A percentile compares a stretch with the other conserved stretches of the same genome.
These are phyloP conservation scores for Petrophora chlorosata DNA, from an alignment of 2,888 invertebrate genomes.

Conservation along the genomic window DNA sequence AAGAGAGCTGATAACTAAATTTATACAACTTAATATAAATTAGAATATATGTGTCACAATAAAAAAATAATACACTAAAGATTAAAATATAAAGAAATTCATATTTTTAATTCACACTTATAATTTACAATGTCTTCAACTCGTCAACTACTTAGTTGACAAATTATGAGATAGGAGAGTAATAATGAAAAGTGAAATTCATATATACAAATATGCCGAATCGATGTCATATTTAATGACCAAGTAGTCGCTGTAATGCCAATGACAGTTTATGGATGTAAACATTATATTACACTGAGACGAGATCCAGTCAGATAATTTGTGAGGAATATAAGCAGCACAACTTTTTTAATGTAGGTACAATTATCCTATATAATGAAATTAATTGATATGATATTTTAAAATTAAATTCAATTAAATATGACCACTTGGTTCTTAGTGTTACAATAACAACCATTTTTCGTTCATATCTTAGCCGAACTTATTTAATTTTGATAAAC, in stretches of 20 bases:
- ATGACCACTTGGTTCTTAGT: constrained; percentile 16
- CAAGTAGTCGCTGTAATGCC: constrained; percentile 6
- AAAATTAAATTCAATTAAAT: background rate
- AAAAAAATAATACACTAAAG: constrained; percentile 61
- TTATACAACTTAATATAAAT: constrained; percentile 77
- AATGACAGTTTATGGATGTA: background rate
- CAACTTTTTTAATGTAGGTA: constrained; percentile 46
- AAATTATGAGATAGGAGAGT: constrained; percentile 32
- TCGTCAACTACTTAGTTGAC: constrained; percentile 40
- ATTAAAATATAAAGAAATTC: constrained; percentile 64
- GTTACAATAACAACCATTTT: constrained; percentile 19
- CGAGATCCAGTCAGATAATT: constrained; percentile 1
- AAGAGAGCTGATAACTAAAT: constrained; percentile 74
- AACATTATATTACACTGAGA: background rate
- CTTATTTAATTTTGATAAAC: constrained; percentile 13
- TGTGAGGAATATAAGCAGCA: background rate
- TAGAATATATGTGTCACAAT: constrained; percentile 51
- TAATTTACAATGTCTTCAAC: constrained; percentile 69
- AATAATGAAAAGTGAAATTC: constrained; percentile 56
- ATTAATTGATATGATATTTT: constrained; percentile 10
- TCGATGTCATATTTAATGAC: constrained; percentile 5
- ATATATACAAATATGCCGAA: constrained; percentile 49
- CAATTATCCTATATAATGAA: constrained; percentile 9
- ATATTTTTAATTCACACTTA: constrained; percentile 64
- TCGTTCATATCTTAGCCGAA: constrained; percentile 9